Evolutionary conservation across 2,888 invertebrate genomes (phyloP), one percentile per base, ranked within the genome.

Genomic region (Limnephilus marmoratus): DNA sequence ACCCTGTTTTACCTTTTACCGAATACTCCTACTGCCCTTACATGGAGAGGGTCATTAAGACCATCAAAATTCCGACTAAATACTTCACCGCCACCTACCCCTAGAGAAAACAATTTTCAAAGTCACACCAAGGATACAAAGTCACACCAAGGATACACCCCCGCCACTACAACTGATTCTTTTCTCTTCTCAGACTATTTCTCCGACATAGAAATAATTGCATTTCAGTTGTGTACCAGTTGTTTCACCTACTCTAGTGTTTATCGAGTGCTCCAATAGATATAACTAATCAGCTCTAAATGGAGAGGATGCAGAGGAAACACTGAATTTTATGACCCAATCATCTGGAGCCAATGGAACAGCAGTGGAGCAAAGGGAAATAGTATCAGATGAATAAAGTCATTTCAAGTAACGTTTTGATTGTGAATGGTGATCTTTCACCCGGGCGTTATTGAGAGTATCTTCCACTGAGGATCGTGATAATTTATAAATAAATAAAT

Each of bases 121-220:
- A 68, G 68, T 68, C 82, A 34, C 31, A 82, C 82, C 29, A 15
- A 34, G 34, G 31, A 82, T 82, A 31, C 29, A 31, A 82, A 13
- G 24, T 68, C 9, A 34, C 31, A 82, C 82, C 29, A 15, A 34
- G 34, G 31, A 82, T 82, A 31, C 29, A n/a, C 7, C 82, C 34
- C 29, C 29, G 15, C 34, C 82, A 82, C 34, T 82, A 34, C 1
- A 82, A 82, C 34, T 31, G 12, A 82, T 82, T 82, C 82, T 82
- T 82, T 82, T 82, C 34, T 34, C 82, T 82, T 82, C 34, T 34
- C 31, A 34, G 82, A 82, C 13, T 31, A 82, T 82, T 82, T 68
- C 86, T n/a, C 29, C 86, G 49, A 49, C 45, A 37, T n/a, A 49
- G 86, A 86, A 86, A 86, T 86, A 86, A 86, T 86, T 86, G 45